These are phyloP conservation scores for Hoplostethus atlanticus DNA, from an alignment of 2,797 vertebrate genomes.

Conservation along the genomic window DNA sequence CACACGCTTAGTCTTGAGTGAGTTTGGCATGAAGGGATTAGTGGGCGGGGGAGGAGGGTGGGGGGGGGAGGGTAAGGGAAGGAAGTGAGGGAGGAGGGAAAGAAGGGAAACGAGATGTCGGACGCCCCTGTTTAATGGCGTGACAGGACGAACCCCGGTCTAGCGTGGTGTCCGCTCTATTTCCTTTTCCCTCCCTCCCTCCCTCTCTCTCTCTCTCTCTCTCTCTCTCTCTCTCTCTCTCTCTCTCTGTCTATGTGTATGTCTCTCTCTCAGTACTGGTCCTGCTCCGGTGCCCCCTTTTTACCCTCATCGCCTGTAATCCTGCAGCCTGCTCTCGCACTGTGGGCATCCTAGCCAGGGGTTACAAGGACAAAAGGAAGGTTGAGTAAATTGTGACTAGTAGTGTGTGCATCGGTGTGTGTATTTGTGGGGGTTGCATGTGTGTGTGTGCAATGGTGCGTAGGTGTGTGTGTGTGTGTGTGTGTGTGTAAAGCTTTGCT, in stretches of 20 bases:
- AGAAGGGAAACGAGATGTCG: slow-evolving; percentile 90
- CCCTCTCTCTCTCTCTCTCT: slow-evolving; percentile 1
- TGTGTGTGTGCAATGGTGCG: neutral
- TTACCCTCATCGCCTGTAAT: slow-evolving; percentile 83
- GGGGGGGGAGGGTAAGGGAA: slow-evolving; percentile 60
- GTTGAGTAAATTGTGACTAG: neutral
- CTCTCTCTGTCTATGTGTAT: neutral
- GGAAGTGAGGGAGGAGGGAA: slow-evolving; percentile 74
- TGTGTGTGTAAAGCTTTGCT: too few relatives aligned
- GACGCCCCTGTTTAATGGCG: too few relatives aligned
- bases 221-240: neutral
- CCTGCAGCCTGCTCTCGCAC: slow-evolving; percentile 62
- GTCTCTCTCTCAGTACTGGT: slow-evolving; percentile 56
- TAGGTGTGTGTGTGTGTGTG: neutral
- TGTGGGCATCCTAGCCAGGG: slow-evolving; percentile 48
- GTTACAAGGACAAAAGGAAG: neutral
- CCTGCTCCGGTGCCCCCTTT: slow-evolving; percentile 49
- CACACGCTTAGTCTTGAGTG: slow-evolving; percentile 98
- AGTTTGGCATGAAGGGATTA: slow-evolving; percentile 98
- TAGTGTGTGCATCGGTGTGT: neutral
- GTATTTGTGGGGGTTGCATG: neutral
- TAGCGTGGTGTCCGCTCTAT: slow-evolving; percentile 85
- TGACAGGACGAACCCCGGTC: slow-evolving; percentile 70
- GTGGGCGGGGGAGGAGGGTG: slow-evolving; percentile 77
- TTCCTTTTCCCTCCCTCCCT: slow-evolving; percentile 28